Evolutionary conservation across 2,113 vertebrate species (phyloP).

Genomic region (Baryphthengus martii): DNA sequence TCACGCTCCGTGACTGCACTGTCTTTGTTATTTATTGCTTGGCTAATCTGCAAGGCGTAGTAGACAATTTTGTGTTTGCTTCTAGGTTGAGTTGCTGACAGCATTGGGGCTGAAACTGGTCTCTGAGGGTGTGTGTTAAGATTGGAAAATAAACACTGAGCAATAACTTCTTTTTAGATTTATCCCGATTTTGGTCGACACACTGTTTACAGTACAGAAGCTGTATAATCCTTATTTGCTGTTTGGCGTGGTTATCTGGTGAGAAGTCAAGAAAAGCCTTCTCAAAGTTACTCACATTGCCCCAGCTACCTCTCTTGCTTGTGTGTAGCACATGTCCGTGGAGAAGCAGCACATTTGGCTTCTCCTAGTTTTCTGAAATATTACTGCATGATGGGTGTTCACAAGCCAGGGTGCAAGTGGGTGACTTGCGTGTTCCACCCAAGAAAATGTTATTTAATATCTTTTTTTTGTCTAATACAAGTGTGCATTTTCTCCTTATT

Average conservation of each 20-base stretch:
- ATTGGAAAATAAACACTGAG: too few species aligned
- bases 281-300: background rate
- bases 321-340: background rate
- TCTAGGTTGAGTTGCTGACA: background rate
- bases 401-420: background rate
- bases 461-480: background rate
- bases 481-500: background rate
- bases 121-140: background rate
- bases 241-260: background rate
- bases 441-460: background rate
- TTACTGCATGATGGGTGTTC: fast-evolving
- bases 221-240: background rate
- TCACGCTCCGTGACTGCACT: fast-evolving
- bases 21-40: background rate
- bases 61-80: background rate
- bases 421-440: background rate
- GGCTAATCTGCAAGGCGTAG: background rate
- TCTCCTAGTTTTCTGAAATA: background rate
- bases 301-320: background rate
- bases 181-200: background rate
- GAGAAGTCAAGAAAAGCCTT: background rate
- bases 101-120: background rate
- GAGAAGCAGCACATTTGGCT: background rate
- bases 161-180: background rate
- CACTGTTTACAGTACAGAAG: background rate